Conservation (phyloP, 2,888 invertebrate species). For the Galeopsomyia nigrocyanea region DNA sequence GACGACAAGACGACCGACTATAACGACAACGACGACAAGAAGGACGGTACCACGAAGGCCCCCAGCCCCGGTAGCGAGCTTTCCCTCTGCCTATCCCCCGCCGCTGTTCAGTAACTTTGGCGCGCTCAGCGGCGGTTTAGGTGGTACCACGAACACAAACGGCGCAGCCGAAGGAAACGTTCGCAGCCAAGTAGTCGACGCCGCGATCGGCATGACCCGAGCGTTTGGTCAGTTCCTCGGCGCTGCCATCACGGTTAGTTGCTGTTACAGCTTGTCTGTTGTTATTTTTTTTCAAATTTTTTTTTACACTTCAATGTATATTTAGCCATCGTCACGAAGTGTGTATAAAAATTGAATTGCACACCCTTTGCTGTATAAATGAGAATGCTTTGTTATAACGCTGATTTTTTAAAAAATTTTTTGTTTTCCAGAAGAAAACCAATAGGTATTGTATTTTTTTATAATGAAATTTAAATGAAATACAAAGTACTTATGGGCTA, state of each 20-base stretch:
- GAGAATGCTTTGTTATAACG: no score
- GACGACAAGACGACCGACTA: conserved; percentile 35
- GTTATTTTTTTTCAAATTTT: conserved; percentile 19
- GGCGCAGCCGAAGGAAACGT: conserved; percentile 63
- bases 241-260: conserved; percentile 80
- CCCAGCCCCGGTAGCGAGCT: conserved; percentile 57
- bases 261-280: conserved; percentile 14
- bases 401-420: no score
- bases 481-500: no score
- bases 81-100: conserved; percentile 59
- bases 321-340: not conserved
- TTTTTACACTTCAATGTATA: conserved; percentile 6
- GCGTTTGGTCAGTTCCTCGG: conserved; percentile 85
- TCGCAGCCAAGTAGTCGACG: conserved; percentile 75
- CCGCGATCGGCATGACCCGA: conserved; percentile 82
- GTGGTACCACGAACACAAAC: conserved; percentile 13
- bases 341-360: not conserved
- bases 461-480: no score
- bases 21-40: conserved; percentile 42
- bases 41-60: conserved; percentile 67
- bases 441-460: no score
- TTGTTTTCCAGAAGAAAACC: no score
- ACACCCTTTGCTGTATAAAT: no score
- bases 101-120: conserved; percentile 62
- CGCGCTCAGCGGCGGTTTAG: conserved; percentile 49